Evolutionary conservation across 2,888 invertebrate species (phyloP).

Genomic region (Deilephila porcellus): DNA sequence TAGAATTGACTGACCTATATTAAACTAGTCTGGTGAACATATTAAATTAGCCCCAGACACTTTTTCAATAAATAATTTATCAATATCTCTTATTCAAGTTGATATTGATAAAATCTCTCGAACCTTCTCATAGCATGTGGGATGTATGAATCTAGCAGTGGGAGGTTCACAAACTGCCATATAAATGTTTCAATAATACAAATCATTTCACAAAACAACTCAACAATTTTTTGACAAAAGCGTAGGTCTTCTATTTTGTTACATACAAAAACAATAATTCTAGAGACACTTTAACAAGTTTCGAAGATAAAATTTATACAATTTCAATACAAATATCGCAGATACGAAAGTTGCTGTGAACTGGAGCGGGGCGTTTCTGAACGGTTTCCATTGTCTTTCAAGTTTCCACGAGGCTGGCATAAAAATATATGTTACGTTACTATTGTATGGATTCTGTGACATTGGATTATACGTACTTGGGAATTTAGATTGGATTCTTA

Average conservation of each 20-base stretch:
- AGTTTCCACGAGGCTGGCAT: neutral
- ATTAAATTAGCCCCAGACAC: too few relatives aligned
- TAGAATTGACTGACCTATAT: too few relatives aligned
- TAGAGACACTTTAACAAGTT: conserved; percentile 5
- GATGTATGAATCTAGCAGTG: too few relatives aligned
- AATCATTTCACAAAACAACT: too few relatives aligned
- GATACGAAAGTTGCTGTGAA: conserved; percentile 10
- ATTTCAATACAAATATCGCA: conserved; percentile 22
- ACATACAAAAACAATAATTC: neutral
- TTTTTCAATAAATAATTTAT: too few relatives aligned
- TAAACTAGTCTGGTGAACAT: too few relatives aligned
- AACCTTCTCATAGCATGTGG: too few relatives aligned
- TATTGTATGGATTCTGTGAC: conserved; percentile 11
- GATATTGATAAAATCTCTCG: too few relatives aligned
- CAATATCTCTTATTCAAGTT: too few relatives aligned
- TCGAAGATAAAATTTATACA: conserved; percentile 32
- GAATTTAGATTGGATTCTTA: too few relatives aligned
- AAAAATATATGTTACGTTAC: conserved; percentile 31
- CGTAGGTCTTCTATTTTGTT: neutral
- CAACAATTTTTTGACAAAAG: too few relatives aligned
- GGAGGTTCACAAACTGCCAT: neutral
- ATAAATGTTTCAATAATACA: neutral
- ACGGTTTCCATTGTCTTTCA: conserved; percentile 10
- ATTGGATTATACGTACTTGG: too few relatives aligned
- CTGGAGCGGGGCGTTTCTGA: neutral